Base-by-base conservation (phyloP, 1,140 invertebrate species). In the Sycophaga agraensis region DNA sequence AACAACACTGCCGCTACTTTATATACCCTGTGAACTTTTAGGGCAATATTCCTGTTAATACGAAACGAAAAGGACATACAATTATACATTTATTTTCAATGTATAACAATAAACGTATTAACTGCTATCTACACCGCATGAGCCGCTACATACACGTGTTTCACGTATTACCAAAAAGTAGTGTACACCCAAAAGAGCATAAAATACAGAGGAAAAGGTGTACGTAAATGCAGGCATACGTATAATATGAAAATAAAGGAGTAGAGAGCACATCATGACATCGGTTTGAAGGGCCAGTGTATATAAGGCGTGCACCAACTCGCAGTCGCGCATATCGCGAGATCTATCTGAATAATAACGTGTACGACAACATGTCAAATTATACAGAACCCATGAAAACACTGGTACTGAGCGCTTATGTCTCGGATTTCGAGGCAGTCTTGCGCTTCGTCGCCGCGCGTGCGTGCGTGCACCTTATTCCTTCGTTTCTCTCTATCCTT, bases 301-400 rank as follows among this genome's bases (percentile, higher is more conserved):
- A 31, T n/a, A n/a, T n/a, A 39, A 19, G 16, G 19, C 8, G 17
- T 7, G 39, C 19, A 12, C 50, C 16, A 37, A 21, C 43, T 63
- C 63, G 67, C 3, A 63, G 49, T 68, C 68, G 64, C 70, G 64
- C 69, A 62, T 79, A 81, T 81, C 79, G 79, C 63, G 62, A 75
- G 73, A 79, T 80, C 78, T 77, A 79, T 81, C 76, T 77, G 78
- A 80, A 80, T 81, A 81, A 81, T 81, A 80, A 81, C 77, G 76
- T 80, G 78, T 81, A 79, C 71, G 75, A 81, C 79, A 80, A 81
- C 77, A 78, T 80, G 79, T 80, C 79, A 80, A 81, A 81, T 81
- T 81, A 80, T 80, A 78, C 78, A 72, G 68, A 77, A 73, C 65
- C 67, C 71, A 72, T 72, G 72, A 79, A 63, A 63, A 66, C 70